These are phyloP conservation scores for Drosophila birchii DNA, from an alignment of 2,888 invertebrate species.

Conservation along the genomic window DNA sequence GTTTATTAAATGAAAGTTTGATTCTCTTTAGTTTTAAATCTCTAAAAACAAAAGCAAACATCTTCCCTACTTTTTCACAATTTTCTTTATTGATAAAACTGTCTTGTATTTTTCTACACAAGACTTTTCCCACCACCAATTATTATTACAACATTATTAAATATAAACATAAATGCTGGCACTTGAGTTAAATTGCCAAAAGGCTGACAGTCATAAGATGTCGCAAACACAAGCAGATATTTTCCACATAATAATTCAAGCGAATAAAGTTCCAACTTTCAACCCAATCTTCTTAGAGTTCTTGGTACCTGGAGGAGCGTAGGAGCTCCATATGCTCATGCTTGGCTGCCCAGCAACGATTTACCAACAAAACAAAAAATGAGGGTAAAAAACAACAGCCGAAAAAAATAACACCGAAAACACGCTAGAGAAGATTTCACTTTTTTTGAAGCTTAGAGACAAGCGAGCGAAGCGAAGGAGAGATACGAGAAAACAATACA, in stretches of 20 bases:
- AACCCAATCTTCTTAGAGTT: conserved; percentile 32
- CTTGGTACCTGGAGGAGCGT: conserved; percentile 32
- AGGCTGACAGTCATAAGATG: conserved; percentile 26
- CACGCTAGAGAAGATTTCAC: conserved; percentile 61
- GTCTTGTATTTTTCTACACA: neutral
- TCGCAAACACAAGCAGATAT: conserved; percentile 23
- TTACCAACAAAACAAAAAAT: conserved; percentile 17
- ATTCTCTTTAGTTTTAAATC: neutral
- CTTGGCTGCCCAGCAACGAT: conserved; percentile 46
- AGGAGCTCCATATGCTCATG: conserved; percentile 24
- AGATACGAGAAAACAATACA: conserved; percentile 38
- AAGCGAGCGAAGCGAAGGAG: conserved; percentile 10
- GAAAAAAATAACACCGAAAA: conserved; percentile 15
- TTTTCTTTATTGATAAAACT: neutral
- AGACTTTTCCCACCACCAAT: neutral
- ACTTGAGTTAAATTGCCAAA: conserved; percentile 8
- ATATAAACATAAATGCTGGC: conserved; percentile 11
- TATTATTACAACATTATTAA: neutral
- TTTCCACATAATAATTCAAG: conserved; percentile 41
- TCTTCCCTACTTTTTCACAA: neutral
- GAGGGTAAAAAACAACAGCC: conserved; percentile 11
- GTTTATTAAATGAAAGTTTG: neutral
- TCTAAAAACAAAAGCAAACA: neutral
- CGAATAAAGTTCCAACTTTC: conserved; percentile 41
- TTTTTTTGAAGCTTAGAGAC: conserved; percentile 59